Base-by-base conservation (phyloP, 2,888 invertebrate species). In the Heliconius sara region DNA sequence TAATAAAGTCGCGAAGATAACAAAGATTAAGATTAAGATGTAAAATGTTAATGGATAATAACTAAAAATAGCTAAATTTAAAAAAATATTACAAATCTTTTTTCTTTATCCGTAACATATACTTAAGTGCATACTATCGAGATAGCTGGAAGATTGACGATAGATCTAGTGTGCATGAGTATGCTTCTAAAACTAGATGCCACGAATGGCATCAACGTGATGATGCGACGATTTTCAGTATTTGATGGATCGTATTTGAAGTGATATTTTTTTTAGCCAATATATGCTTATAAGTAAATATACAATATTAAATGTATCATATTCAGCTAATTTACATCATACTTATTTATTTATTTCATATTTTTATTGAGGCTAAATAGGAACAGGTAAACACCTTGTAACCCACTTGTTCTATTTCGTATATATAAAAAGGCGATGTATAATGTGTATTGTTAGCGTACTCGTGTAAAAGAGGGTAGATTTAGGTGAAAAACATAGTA, bases 101-200 rank as follows among this genome's bases (percentile, higher is more conserved):
- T 25, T 47, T 70, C 70, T 70, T 68, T 7, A 68, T n/a, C 27
- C n/a, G n/a, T 43, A 6, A 43, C n/a, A n/a, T 19, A 25, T 25
- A 25, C 25, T 43, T 43, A 43, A 43, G 70, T 70, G 70, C 43
- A 43, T 70, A 25, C 70, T 25, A 25, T 68, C n/a, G 43, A 70
- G 70, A 70, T 25, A 25, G 70, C 10, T n/a, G 25, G 25, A 47
- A 43, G 70, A 70, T 43, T 70, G 43, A 43, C 43, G 70, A 70
- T 25, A 70, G 43, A 70, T 70, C 43, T 70, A 70, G 70, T 43
- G 43, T 68, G 70, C 70, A 70, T 13, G 25, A 70, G 70, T 25
- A 7, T 25, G 43, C 43, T 70, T 70, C 43, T 25, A n/a, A 43
- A 43, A 68, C n/a, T 68, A 68, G n/a, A 68, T 30, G 34, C 68